phyloP scores from a whole-genome alignment of 2,888 invertebrate species.

The Teinopalpus imperialis region DNA sequence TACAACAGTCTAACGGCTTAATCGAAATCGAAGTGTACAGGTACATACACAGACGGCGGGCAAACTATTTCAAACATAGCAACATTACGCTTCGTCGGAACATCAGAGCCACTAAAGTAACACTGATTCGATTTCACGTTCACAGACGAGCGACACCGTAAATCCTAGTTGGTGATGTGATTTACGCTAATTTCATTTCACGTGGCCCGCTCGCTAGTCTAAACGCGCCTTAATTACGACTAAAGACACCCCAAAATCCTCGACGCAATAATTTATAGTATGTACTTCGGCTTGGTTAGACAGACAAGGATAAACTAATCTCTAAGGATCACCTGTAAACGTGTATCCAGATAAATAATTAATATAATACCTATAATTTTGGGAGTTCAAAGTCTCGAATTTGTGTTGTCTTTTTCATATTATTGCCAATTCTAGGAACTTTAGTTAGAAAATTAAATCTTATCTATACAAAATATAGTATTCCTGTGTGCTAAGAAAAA shows the following conservation, averaged over 20 bases:
- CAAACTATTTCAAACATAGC: conserved; percentile 20
- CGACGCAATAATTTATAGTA: conserved; percentile 39
- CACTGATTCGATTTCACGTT: conserved; percentile 73
- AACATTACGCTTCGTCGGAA: conserved; percentile 51
- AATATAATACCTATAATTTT: conserved; percentile 10
- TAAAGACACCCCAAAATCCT: conserved; percentile 46
- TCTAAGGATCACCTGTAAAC: conserved; percentile 15
- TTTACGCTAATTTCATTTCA: conserved; percentile 79
- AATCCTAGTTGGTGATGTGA: conserved; percentile 74
- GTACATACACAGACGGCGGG: conserved; percentile 1
- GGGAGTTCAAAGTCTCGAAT: neutral
- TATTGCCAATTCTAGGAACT: too few relatives aligned
- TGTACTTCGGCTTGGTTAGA: conserved; percentile 25
- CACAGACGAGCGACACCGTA: conserved; percentile 58
- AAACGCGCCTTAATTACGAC: conserved; percentile 69
- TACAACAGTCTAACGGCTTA: conserved; percentile 4
- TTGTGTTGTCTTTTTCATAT: neutral
- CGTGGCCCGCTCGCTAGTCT: conserved; percentile 49
- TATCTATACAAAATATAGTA: too few relatives aligned
- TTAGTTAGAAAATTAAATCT: too few relatives aligned
- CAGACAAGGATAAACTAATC: conserved; percentile 19
- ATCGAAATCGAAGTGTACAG: neutral
- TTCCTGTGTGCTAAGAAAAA: too few relatives aligned
- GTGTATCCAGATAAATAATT: conserved; percentile 17
- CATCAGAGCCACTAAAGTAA: conserved; percentile 64